Conservation (phyloP, 2,113 vertebrate species). For the Dicrurus megarhynchus region DNA sequence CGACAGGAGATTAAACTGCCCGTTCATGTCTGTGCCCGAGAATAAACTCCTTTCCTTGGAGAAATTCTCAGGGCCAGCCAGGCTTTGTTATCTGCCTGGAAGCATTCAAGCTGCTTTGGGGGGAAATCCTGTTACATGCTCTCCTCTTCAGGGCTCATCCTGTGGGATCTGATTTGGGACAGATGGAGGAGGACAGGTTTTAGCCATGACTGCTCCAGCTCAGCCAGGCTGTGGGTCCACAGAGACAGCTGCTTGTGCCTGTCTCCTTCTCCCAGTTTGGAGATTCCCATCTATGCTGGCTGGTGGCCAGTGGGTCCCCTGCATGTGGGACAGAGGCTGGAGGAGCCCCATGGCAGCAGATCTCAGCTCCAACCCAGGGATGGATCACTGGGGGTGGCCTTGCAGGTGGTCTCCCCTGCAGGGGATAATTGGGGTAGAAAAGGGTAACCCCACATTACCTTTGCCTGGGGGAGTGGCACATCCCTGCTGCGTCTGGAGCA, state of each 20-base stretch:
- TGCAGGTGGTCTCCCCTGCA: neutral
- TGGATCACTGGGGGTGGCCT: neutral
- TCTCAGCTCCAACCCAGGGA: neutral
- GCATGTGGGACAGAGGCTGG: neutral
- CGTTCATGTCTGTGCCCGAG: fast-evolving
- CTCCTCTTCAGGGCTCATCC: neutral
- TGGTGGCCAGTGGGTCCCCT: neutral
- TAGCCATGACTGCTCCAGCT: neutral
- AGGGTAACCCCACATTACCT: neutral
- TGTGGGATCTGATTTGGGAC: neutral
- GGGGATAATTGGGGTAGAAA: neutral
- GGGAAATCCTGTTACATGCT: slow-evolving; percentile 29
- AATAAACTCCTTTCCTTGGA: slow-evolving; percentile 32
- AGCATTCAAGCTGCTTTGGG: slow-evolving; percentile 35
- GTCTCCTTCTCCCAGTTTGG: neutral
- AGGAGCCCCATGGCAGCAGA: neutral
- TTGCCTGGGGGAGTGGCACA: neutral
- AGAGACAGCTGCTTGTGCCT: neutral
- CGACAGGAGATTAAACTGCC: neutral
- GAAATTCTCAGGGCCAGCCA: slow-evolving; percentile 13
- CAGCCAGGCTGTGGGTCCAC: neutral
- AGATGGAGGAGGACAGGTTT: slow-evolving; percentile 2
- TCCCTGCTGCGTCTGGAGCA: neutral
- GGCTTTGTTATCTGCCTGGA: slow-evolving; percentile 17
- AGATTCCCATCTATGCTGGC: neutral